These are phyloP conservation scores for Syngnathus scovelli DNA, from an alignment of 2,113 vertebrate species.

Conservation along the genomic window DNA sequence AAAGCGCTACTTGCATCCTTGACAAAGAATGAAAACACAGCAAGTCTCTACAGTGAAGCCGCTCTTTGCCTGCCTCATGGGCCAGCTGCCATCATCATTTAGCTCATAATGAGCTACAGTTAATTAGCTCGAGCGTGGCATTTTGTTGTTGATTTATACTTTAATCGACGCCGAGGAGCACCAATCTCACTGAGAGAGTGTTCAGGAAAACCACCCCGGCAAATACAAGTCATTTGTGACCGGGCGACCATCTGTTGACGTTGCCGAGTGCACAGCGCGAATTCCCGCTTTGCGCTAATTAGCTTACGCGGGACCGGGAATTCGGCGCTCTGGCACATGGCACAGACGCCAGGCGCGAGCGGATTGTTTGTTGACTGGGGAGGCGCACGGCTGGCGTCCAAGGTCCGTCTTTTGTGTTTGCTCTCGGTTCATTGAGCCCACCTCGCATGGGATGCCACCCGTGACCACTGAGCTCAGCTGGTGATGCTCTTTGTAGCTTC, in stretches of 20 bases:
- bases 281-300: constrained; percentile 55
- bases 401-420: constrained; percentile 21
- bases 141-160: constrained; percentile 42
- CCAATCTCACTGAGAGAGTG: constrained; percentile 13
- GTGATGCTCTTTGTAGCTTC: background rate
- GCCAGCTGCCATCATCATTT: constrained; percentile 51
- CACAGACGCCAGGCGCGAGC: constrained; percentile 40
- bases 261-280: constrained; percentile 39
- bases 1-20: constrained; percentile 30
- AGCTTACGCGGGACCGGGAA: constrained; percentile 50
- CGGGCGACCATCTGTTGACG: constrained; percentile 56
- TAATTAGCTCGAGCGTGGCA: constrained; percentile 55
- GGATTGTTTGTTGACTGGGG: constrained; percentile 26
- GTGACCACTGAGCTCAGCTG: constrained; percentile 27
- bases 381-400: constrained; percentile 7
- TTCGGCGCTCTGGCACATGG: constrained; percentile 31
- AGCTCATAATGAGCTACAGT: constrained; percentile 54
- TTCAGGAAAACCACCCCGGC: constrained; percentile 36
- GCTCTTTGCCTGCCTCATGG: constrained; percentile 39
- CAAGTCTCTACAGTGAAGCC: constrained; percentile 9
- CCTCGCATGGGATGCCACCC: constrained; percentile 21
- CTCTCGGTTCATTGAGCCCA: constrained; percentile 11
- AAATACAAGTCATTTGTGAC: constrained; percentile 50
- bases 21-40: constrained; percentile 1
- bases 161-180: constrained; percentile 24